These are phyloP conservation scores for Frankliniella fusca DNA, from an alignment of 2,888 invertebrate genomes.

Conservation along the genomic window DNA sequence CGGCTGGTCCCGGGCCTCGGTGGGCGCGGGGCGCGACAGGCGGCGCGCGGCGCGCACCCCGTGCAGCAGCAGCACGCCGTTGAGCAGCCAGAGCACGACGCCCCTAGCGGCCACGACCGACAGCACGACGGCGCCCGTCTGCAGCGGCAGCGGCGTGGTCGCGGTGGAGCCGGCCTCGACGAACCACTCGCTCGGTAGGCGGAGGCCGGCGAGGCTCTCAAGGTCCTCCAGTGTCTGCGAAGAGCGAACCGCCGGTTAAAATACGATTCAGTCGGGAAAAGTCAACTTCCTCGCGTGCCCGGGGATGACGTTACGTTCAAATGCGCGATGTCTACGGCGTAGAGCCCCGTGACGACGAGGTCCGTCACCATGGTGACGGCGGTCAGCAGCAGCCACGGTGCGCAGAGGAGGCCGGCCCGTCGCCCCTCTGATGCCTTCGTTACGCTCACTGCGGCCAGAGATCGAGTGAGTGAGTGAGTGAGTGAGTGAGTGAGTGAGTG, in stretches of 20 bases:
- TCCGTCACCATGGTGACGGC: constrained; percentile 32
- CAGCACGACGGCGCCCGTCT: neutral
- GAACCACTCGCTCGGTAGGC: neutral
- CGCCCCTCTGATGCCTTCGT: neutral
- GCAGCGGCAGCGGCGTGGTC: neutral
- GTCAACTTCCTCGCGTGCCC: neutral
- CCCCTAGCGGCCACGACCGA: neutral
- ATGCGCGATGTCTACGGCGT: constrained; percentile 33
- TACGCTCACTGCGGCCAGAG: neutral
- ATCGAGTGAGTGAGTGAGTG: neutral
- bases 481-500: neutral
- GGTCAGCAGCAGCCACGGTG: constrained; percentile 35
- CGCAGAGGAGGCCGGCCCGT: constrained; percentile 33
- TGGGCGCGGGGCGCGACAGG: neutral
- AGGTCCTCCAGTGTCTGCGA: neutral
- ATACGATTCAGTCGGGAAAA: neutral
- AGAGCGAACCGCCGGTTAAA: neutral
- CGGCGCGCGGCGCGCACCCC: neutral
- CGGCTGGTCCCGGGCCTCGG: neutral
- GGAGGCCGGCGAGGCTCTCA: neutral
- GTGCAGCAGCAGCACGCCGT: constrained; percentile 12
- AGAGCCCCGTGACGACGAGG: constrained; percentile 33
- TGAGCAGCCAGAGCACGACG: constrained; percentile 2
- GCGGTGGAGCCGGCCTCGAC: neutral
- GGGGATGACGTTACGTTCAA: constrained; percentile 31